Base-by-base conservation (phyloP, 1,140 invertebrate genomes). In the Stegodyphus dumicola region DNA sequence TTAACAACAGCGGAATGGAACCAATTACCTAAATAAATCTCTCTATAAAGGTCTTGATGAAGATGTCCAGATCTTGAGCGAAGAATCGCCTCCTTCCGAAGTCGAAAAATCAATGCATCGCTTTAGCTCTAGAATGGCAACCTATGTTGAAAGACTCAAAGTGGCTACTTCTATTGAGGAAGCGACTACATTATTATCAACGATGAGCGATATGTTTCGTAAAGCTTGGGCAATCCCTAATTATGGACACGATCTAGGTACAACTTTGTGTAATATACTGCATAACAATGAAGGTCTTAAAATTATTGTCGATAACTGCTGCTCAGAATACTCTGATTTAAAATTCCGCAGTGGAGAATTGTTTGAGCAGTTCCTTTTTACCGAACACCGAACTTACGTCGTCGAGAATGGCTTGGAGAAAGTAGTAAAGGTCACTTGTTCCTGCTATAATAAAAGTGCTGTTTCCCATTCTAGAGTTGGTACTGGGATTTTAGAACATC, bases 401-500 rank as follows among this genome's bases (percentile, higher is more conserved):
- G 96, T 99, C 0, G 94, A 97, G 88, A 94, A 98, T 88, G 98
- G 97, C 5, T 90, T 99, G 51, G 96, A 99, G 89, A 96, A 96
- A 90, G 91, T 94, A 6, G 92, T 93, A 0, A 90, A 90, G 53
- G 96, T 98, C 5, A 97, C 97, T 10, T 96, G 96, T 88, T 93
- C 94, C 11, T 88, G 86, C 70, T 77, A 79, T 18, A 79, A 69
- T 15, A 87, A 86, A 76, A 88, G 88, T 60, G 33, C 73, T 10
- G 18, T 77, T 6, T 13, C 64, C 7, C 95, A 99, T 90, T 95
- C 97, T 4, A 92, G 97, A 88, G 95, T 98, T 11, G 96, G 96
- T 48, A 98, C 98, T 5, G 98, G 94, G 93, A 97, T 99, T 81
- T 92, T 99, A 85, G 97, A 99, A 90, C 97, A 98, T 91, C 92